Conservation (phyloP, 2,113 vertebrate genomes). For the Eclectus roratus region DNA sequence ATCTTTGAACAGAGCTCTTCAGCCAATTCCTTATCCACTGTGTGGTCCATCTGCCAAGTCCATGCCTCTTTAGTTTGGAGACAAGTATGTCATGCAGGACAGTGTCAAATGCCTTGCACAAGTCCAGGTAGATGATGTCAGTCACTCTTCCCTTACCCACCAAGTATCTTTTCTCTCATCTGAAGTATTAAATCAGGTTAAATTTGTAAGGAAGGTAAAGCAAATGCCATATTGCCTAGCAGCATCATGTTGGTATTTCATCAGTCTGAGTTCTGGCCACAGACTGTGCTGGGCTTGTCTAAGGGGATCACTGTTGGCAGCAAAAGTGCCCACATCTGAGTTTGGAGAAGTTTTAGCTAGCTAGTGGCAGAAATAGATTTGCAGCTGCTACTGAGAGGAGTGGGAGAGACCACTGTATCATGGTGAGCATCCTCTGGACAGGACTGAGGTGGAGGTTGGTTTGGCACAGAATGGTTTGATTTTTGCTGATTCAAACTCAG, state of each 20-base stretch:
- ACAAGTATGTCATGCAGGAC: background rate
- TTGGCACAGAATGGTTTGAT: fast-evolving
- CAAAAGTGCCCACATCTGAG: fast-evolving
- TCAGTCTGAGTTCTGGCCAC: background rate
- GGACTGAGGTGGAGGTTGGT: fast-evolving
- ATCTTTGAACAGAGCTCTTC: background rate
- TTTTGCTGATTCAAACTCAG: fast-evolving
- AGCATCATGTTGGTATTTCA: fast-evolving
- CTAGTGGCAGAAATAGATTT: background rate
- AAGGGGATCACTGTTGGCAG: background rate
- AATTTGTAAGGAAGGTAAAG: background rate
- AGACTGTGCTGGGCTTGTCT: background rate
- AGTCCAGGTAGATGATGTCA: background rate
- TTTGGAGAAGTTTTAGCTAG: background rate
- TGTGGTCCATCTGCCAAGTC: background rate
- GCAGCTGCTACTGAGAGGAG: background rate
- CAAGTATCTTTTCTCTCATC: background rate
- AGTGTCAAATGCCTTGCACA: background rate
- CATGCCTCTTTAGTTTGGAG: background rate
- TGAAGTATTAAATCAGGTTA: background rate
- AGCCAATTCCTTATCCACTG: background rate
- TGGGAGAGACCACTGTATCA: background rate
- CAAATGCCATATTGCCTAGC: background rate
- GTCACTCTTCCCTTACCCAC: background rate
- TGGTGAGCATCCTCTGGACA: background rate